Percentiles rank a stretch among this genome's conserved stretches.
phyloP scores from a whole-genome alignment of 2,888 invertebrate genomes.

The Taphrorychus bicolor region DNA sequence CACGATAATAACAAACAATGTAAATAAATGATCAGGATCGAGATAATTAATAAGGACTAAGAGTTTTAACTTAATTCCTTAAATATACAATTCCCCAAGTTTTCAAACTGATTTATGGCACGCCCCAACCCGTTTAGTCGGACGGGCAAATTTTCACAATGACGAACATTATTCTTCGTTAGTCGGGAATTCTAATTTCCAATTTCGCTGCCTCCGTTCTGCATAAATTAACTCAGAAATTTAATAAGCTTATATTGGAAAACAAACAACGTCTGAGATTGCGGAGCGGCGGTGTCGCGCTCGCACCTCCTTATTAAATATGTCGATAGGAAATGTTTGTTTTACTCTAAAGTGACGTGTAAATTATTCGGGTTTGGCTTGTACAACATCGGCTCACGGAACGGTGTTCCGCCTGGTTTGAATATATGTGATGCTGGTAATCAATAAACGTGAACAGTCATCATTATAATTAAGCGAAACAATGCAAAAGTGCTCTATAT shows the following conservation, averaged over 20 bases:
- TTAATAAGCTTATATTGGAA: constrained; percentile 53
- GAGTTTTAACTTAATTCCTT: constrained; percentile 41
- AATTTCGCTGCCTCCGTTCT: constrained; percentile 51
- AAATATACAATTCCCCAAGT: constrained; percentile 39
- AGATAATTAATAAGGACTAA: constrained; percentile 40
- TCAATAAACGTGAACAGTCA: not conserved
- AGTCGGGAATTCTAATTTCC: constrained; percentile 51
- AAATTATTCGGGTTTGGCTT: constrained; percentile 1
- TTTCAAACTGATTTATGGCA: constrained; percentile 41
- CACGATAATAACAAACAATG: constrained; percentile 36
- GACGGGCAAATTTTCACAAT: constrained; percentile 51
- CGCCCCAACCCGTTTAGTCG: constrained; percentile 35
- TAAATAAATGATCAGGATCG: constrained; percentile 37
- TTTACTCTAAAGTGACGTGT: constrained; percentile 5
- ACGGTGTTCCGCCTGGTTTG: not conserved
- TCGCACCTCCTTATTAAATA: constrained; percentile 10
- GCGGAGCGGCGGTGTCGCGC: constrained; percentile 44
- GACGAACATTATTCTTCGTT: constrained; percentile 51
- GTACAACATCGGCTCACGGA: not conserved
- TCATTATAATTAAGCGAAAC: too few relatives aligned
- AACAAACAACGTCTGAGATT: constrained; percentile 49
- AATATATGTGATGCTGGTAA: not conserved
- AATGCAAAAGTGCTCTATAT: too few relatives aligned
- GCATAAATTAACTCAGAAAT: constrained; percentile 55
- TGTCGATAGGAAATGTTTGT: constrained; percentile 13